A percentile compares a stretch with the other conserved stretches of the same genome.
These are phyloP conservation scores for Prenolepis imparis DNA, from an alignment of 2,888 invertebrate species.

Conservation along the genomic window DNA sequence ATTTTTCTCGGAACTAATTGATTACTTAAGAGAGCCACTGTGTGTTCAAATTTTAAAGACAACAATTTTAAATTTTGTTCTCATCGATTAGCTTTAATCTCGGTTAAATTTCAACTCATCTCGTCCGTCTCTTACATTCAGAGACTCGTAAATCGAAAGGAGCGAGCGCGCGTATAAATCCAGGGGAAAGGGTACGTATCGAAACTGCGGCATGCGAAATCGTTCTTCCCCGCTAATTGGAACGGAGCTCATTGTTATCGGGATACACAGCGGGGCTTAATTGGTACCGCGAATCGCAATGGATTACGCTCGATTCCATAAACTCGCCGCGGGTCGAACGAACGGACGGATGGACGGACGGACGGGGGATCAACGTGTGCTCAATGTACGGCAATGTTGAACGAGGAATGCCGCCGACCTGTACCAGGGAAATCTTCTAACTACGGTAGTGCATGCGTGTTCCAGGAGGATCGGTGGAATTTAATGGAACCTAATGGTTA, in stretches of 20 bases:
- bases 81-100: slow-evolving; percentile 26
- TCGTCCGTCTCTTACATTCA: slow-evolving; percentile 11
- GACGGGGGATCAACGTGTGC: slow-evolving; percentile 44
- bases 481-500: slow-evolving; percentile 80
- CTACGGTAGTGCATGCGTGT: slow-evolving; percentile 78
- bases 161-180: slow-evolving; percentile 2
- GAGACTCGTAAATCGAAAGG: neutral
- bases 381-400: slow-evolving; percentile 74
- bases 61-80: neutral
- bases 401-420: slow-evolving; percentile 71
- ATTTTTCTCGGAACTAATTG: too few species aligned
- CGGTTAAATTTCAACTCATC: neutral
- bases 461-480: slow-evolving; percentile 78
- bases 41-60: slow-evolving; percentile 13
- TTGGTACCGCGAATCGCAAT: slow-evolving; percentile 59
- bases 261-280: slow-evolving; percentile 56
- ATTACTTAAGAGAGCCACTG: too few species aligned
- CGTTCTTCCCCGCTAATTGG: slow-evolving; percentile 45
- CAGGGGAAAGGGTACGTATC: slow-evolving; percentile 59
- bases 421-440: slow-evolving; percentile 71
- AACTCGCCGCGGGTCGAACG: slow-evolving; percentile 62
- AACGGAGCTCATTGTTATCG: slow-evolving; percentile 62
- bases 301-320: slow-evolving; percentile 64
- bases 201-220: slow-evolving; percentile 62
- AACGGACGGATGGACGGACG: slow-evolving; percentile 31